These are phyloP conservation scores for Lepetodrilus schrolli DNA, from an alignment of 2,888 invertebrate genomes.

Conservation along the genomic window DNA sequence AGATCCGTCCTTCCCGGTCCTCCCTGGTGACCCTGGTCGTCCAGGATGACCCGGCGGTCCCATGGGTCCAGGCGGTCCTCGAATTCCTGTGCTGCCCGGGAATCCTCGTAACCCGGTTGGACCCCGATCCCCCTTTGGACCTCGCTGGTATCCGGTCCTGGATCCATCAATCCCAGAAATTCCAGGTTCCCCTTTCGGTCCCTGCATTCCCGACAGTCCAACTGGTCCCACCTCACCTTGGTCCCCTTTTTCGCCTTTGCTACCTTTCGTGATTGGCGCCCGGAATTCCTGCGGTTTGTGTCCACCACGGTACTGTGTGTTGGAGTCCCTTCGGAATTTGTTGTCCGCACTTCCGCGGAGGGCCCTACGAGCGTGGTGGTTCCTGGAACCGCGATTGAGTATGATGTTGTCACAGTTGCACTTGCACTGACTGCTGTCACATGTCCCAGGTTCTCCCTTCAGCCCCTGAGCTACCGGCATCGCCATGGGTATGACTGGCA, in stretches of 20 bases:
- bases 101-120: neutral
- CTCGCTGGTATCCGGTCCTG: neutral
- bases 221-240: neutral
- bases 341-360: neutral
- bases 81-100: neutral
- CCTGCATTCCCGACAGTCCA: neutral
- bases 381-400: neutral
- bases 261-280: neutral
- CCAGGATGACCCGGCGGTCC: neutral
- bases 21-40: neutral
- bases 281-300: neutral
- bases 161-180: neutral
- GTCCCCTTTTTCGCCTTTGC: neutral
- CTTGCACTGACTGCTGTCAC: conserved; percentile 19
- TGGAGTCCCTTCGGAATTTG: neutral
- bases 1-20: neutral
- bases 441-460: conserved; percentile 1
- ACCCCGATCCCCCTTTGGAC: neutral
- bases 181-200: neutral
- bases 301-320: neutral
- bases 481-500: neutral
- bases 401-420: neutral
- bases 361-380: neutral
- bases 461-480: neutral
- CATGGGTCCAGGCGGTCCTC: neutral